Evolutionary conservation across 2,888 invertebrate genomes (phyloP).

Genomic region (Drosophila lutescens): DNA sequence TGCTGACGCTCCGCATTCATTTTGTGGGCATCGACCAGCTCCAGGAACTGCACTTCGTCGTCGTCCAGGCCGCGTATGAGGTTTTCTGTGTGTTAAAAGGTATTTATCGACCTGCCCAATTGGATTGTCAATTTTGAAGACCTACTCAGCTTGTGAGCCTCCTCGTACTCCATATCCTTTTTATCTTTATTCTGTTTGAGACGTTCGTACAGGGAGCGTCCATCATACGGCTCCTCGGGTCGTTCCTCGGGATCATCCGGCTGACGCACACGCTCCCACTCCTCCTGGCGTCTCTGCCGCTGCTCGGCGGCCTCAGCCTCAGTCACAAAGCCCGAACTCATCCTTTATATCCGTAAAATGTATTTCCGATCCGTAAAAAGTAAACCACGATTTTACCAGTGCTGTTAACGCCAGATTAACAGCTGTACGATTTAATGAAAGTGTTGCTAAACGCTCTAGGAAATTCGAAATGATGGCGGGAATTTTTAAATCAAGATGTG

Average conservation of each 20-base stretch:
- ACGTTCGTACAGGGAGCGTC: constrained; percentile 94
- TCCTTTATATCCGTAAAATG: constrained; percentile 80
- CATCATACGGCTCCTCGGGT: constrained; percentile 94
- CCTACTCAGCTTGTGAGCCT: constrained; percentile 97
- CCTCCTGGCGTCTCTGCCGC: constrained; percentile 93
- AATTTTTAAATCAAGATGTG: no score
- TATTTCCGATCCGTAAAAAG: neutral
- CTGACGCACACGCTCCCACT: constrained; percentile 97
- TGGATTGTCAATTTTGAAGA: constrained; percentile 38
- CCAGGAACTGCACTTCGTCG: constrained; percentile 97
- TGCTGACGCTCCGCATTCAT: constrained; percentile 93
- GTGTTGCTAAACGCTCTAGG: constrained; percentile 13
- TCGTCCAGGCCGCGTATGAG: constrained; percentile 96
- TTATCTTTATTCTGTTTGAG: constrained; percentile 96
- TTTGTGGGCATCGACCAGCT: constrained; percentile 94
- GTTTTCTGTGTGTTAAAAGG: constrained; percentile 86
- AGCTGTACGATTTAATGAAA: neutral
- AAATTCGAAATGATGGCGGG: constrained; percentile 5
- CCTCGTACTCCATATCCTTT: constrained; percentile 97
- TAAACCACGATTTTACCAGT: neutral
- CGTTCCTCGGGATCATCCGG: constrained; percentile 95
- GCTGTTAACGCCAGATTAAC: neutral
- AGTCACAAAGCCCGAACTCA: constrained; percentile 97
- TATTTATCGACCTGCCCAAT: no score
- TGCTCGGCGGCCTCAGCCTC: constrained; percentile 94